Conservation (phyloP, 2,797 vertebrate species). For the Girardinus metallicus region DNA sequence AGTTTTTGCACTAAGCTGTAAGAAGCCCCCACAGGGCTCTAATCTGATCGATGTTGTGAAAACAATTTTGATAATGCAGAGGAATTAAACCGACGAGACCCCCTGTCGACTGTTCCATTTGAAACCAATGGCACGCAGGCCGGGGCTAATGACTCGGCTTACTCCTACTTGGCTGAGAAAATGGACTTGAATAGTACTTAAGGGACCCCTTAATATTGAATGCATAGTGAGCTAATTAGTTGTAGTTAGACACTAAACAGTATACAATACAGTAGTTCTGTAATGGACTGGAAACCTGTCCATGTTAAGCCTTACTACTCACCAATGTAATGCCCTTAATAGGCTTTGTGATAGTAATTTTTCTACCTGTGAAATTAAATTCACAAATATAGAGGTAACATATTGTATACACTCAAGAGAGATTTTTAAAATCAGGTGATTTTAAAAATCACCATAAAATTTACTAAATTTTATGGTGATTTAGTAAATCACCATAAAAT, state of each 20-base stretch:
- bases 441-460: background rate
- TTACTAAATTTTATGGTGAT: too few species aligned
- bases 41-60: slow-evolving; percentile 85
- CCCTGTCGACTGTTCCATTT: slow-evolving; percentile 78
- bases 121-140: slow-evolving; percentile 74
- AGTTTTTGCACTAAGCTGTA: slow-evolving; percentile 67
- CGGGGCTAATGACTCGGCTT: slow-evolving; percentile 78
- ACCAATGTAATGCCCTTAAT: background rate
- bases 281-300: slow-evolving; percentile 11
- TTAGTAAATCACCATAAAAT: background rate
- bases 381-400: background rate
- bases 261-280: slow-evolving; percentile 23
- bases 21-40: slow-evolving; percentile 80
- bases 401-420: background rate
- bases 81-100: slow-evolving; percentile 78
- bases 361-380: background rate
- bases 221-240: slow-evolving; percentile 76
- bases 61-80: slow-evolving; percentile 84
- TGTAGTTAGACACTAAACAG: slow-evolving; percentile 72
- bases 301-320: background rate
- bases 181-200: slow-evolving; percentile 79
- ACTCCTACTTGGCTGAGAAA: slow-evolving; percentile 75
- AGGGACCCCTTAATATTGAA: slow-evolving; percentile 76
- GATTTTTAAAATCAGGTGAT: background rate
- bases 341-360: background rate